Conservation (phyloP, 2,888 invertebrate species). For the Eupithecia insigniata region DNA sequence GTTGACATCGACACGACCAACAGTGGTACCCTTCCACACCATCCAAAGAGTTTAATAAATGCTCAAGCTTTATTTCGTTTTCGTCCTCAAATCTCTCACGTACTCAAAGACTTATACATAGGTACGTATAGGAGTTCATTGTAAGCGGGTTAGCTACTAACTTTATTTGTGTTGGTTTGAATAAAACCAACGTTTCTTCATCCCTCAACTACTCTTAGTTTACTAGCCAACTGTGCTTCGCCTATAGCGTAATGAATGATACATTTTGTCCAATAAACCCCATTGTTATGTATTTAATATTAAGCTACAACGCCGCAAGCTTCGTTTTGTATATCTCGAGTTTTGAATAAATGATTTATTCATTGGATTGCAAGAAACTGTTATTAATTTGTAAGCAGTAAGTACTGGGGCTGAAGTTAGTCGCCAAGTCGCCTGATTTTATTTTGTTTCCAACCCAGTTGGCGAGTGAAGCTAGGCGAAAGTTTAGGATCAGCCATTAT, state of each 20-base stretch:
- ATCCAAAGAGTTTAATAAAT: background rate
- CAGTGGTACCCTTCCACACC: too few species aligned
- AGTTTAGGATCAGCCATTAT: slow-evolving; percentile 72
- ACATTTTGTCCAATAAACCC: background rate
- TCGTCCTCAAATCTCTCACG: background rate
- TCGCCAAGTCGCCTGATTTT: slow-evolving; percentile 56
- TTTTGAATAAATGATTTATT: slow-evolving; percentile 13
- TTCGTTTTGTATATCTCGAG: background rate
- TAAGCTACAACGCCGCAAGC: background rate
- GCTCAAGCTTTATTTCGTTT: background rate
- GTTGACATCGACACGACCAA: too few species aligned
- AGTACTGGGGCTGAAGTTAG: slow-evolving; percentile 41
- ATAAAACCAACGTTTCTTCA: too few species aligned
- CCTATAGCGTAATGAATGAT: too few species aligned
- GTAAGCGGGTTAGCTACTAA: too few species aligned
- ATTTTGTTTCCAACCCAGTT: slow-evolving; percentile 63
- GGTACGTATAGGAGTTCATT: too few species aligned
- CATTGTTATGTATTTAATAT: background rate
- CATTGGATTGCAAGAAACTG: slow-evolving; percentile 26
- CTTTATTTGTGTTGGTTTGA: too few species aligned
- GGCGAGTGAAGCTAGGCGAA: slow-evolving; percentile 51
- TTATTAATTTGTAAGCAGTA: slow-evolving; percentile 28
- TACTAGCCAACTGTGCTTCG: too few species aligned
- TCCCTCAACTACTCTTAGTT: too few species aligned
- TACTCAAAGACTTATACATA: background rate